These are phyloP conservation scores for Machaerirhynchus nigripectus DNA, from an alignment of 2,113 vertebrate species.

Conservation along the genomic window DNA sequence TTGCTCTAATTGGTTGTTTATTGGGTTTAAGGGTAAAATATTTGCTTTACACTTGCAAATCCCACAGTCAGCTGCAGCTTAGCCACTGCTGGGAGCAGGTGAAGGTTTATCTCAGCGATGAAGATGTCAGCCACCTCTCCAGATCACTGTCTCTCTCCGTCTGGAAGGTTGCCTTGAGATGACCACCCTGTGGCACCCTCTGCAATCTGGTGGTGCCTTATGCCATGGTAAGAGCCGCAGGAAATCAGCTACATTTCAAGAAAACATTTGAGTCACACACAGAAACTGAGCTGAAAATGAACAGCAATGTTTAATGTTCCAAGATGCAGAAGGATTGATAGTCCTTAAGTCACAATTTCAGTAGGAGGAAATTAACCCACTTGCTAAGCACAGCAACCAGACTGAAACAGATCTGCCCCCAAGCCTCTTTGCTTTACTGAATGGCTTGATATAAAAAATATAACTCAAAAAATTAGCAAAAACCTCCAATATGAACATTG, in stretches of 20 bases:
- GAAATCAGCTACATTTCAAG: not conserved
- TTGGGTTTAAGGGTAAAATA: not conserved
- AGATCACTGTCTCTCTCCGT: not conserved
- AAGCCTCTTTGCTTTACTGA: not conserved
- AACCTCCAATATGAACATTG: not conserved
- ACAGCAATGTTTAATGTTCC: not conserved
- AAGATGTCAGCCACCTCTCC: not conserved
- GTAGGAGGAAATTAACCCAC: not conserved
- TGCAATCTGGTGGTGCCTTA: conserved; percentile 18
- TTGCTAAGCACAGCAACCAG: not conserved
- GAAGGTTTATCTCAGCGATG: not conserved
- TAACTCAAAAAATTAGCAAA: not conserved
- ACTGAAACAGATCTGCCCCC: not conserved
- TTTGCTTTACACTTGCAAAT: not conserved
- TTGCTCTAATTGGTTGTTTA: not conserved
- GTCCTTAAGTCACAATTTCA: not conserved
- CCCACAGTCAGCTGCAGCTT: not conserved
- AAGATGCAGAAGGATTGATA: not conserved
- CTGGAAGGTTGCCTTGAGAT: not conserved
- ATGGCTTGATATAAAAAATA: not conserved
- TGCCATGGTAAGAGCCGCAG: not conserved
- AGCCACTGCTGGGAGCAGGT: not conserved
- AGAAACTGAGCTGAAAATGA: not conserved
- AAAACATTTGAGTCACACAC: not conserved
- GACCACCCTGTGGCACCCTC: not conserved